Evolutionary conservation across 2,797 vertebrate species (phyloP).

Genomic region (Peromyscus attwateri): DNA sequence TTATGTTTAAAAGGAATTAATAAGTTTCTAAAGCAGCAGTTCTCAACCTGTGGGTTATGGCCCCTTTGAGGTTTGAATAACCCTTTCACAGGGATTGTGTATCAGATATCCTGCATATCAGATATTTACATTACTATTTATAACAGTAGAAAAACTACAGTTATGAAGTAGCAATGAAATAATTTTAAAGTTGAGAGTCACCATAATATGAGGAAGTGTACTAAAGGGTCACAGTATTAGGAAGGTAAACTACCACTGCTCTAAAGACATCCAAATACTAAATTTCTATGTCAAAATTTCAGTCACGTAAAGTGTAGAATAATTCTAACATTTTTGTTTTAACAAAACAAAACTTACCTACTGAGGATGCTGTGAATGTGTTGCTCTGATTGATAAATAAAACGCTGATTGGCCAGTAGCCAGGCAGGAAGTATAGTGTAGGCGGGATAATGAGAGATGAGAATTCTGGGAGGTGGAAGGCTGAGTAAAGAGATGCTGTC

Average conservation of each 20-base stretch:
- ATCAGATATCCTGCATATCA: background rate
- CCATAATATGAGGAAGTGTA: background rate
- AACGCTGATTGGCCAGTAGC: too few relatives aligned
- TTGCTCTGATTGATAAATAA: too few relatives aligned
- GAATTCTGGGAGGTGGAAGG: too few relatives aligned
- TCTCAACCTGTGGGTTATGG: too few relatives aligned
- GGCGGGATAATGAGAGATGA: too few relatives aligned
- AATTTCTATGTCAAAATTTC: background rate
- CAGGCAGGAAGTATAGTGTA: too few relatives aligned
- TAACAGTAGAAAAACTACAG: background rate
- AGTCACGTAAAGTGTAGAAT: background rate
- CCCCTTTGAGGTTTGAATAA: background rate
- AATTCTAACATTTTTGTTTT: background rate
- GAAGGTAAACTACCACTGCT: background rate
- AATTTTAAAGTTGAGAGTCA: background rate
- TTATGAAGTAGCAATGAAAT: too few relatives aligned
- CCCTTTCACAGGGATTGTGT: too few relatives aligned
- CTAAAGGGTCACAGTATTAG: too few relatives aligned
- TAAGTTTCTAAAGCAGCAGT: background rate
- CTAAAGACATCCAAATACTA: background rate
- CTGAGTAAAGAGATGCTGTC: too few relatives aligned
- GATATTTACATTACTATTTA: background rate
- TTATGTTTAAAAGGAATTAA: slow-evolving; percentile 16
- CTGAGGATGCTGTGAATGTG: too few relatives aligned
- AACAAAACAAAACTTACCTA: background rate